These are phyloP conservation scores for Calidris pugnax DNA, from an alignment of 2,113 vertebrate genomes.

Conservation along the genomic window DNA sequence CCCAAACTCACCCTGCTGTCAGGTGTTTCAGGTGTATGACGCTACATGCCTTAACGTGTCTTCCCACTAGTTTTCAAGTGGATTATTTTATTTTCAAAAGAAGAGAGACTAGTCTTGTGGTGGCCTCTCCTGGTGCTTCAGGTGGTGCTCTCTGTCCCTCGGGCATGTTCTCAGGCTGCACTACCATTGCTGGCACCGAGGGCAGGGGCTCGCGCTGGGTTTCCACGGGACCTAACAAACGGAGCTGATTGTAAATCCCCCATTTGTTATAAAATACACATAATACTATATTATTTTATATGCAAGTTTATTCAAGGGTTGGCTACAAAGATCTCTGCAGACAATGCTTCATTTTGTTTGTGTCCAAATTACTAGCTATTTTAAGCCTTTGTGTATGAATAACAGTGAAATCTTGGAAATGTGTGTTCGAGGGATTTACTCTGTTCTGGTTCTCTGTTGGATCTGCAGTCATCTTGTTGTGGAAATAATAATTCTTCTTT, in stretches of 20 bases:
- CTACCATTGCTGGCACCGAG: fast-evolving
- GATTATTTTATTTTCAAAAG: background rate
- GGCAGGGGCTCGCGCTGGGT: background rate
- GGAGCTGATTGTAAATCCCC: background rate
- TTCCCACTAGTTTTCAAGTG: background rate
- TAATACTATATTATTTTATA: background rate
- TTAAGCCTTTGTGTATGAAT: background rate
- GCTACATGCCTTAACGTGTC: fast-evolving
- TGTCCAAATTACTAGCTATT: background rate
- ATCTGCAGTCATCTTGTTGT: background rate
- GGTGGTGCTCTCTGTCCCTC: background rate
- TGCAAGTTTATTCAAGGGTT: background rate
- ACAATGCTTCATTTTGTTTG: background rate
- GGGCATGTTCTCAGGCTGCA: fast-evolving
- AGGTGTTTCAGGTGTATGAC: fast-evolving
- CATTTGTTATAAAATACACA: background rate
- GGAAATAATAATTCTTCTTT: background rate
- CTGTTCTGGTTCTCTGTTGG: background rate
- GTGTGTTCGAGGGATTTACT: background rate
- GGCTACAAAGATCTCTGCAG: background rate
- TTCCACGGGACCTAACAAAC: background rate
- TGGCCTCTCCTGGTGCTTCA: background rate
- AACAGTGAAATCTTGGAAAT: background rate
- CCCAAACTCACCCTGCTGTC: fast-evolving
- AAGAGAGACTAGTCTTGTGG: background rate